A percentile compares a stretch with the other conserved stretches of the same genome.
Evolutionary conservation across 2,113 vertebrate genomes (phyloP).

Genomic region (Syngnathoides biaculeatus): DNA sequence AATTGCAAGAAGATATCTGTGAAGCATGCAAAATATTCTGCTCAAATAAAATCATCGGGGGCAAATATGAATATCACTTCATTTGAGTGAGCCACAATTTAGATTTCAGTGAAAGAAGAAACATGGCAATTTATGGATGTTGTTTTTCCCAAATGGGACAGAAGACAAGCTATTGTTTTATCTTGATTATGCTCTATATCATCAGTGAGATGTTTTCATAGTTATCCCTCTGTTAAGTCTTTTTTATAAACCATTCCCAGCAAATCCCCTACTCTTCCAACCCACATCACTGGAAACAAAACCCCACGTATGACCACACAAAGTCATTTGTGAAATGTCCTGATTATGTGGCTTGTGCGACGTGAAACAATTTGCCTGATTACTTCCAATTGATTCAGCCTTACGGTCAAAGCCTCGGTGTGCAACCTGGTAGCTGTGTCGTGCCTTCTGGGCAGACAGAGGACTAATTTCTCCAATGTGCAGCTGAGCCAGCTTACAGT

Average conservation of each 20-base stretch:
- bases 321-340: conserved; percentile 77
- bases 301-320: conserved; percentile 58
- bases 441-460: conserved; percentile 43
- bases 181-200: conserved; percentile 55
- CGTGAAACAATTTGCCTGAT: conserved; percentile 79
- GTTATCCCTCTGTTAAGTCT: conserved; percentile 58
- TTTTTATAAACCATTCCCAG: conserved; percentile 54
- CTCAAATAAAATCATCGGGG: not conserved
- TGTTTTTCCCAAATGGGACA: conserved; percentile 19
- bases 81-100: conserved; percentile 15
- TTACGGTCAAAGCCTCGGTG: conserved; percentile 63
- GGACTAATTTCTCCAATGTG: conserved; percentile 74
- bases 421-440: conserved; percentile 40
- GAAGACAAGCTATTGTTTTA: conserved; percentile 38
- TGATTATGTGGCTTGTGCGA: conserved; percentile 77
- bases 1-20: not conserved
- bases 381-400: conserved; percentile 78
- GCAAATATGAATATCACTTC: not conserved
- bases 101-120: conserved; percentile 28
- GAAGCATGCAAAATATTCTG: not conserved
- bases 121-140: not conserved
- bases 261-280: conserved; percentile 34
- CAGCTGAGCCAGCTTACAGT: conserved; percentile 73
- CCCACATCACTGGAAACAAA: conserved; percentile 46
- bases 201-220: conserved; percentile 54